These are phyloP conservation scores for Eutrigla gurnardus DNA, from an alignment of 2,797 vertebrate species.

Conservation along the genomic window DNA sequence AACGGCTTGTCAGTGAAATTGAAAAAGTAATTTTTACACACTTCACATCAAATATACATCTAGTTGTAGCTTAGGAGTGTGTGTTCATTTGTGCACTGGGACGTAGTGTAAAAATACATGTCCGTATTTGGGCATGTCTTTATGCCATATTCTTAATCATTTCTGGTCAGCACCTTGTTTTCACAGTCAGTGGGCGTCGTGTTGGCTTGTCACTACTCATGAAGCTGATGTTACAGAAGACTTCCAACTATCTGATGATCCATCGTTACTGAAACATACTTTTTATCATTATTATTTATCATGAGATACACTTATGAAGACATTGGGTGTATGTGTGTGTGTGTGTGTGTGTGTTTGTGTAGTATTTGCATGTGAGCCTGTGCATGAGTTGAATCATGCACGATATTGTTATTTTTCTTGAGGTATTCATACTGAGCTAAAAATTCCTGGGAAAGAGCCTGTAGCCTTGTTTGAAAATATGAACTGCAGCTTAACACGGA, in stretches of 20 bases:
- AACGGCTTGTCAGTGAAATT: not conserved
- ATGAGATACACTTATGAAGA: not conserved
- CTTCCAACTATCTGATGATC: too few relatives aligned
- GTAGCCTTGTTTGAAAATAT: constrained; percentile 5
- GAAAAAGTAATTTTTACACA: not conserved
- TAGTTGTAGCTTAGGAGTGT: not conserved
- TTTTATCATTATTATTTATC: not conserved
- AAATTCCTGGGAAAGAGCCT: not conserved
- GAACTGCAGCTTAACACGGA: not conserved
- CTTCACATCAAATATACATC: not conserved
- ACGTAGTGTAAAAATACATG: not conserved
- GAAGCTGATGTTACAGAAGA: not conserved
- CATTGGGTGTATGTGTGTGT: constrained; percentile 3
- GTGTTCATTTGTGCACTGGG: not conserved
- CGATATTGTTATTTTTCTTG: too few relatives aligned
- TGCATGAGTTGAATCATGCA: constrained; percentile 2
- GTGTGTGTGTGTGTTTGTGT: not conserved
- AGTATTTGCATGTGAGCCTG: constrained; percentile 4
- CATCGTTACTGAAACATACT: not conserved
- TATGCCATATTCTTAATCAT: not conserved
- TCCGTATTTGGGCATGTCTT: not conserved
- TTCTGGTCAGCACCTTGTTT: not conserved
- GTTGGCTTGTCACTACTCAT: constrained; percentile 17
- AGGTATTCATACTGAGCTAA: not conserved
- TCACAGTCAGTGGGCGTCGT: not conserved